Evolutionary conservation across 2,888 invertebrate genomes (phyloP), one percentile per base, ranked within the genome.

Genomic region (Drosophila buzzatii): DNA sequence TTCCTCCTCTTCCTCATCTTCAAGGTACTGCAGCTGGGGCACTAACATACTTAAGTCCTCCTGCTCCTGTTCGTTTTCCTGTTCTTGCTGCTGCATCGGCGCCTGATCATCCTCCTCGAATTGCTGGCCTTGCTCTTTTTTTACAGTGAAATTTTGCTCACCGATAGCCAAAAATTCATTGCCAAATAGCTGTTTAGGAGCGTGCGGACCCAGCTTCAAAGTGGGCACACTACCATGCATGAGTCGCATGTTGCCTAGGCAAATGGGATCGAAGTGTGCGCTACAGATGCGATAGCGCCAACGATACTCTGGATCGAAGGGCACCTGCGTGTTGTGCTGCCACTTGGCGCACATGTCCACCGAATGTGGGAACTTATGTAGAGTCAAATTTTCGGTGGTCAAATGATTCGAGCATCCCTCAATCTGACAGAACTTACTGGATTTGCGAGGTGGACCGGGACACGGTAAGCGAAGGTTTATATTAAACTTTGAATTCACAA

Each of bases 211-310:
- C 57, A 91, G 71, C 31, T 89, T 75, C 10, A 90, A 51, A 0
- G 92, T 91, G 12, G 91, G 91, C 60, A 91, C 76, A 20, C 91
- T 89, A 57, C 91, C 91, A 3, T 81, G 79, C 20, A 82, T 56
- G 4, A 91, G 57, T 1, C 84, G 70, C 63, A 79, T 74, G n/a
- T 73, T 81, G 9, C 75, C 65, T 33, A 89, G 59, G 16, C 91
- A 91, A n/a, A 76, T 62, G 14, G 79, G 73, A 9, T 89, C 85
- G 51, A 91, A 91, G 44, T 91, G 91, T 5, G 76, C 81, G 58
- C 85, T 85, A 70, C 91, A 91, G 37, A 92, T 78, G 39, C 90
- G 90, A 65, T 82, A 91, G 2, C 85, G 85, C 91, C 91, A 91
- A 2, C 81, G 90, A 47, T 66, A 84, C 10, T 77, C 74, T 1